A percentile compares a stretch with the other conserved stretches of the same genome.
Evolutionary conservation across 2,888 invertebrate species (phyloP).

Genomic region (Melinaea menophilus): DNA sequence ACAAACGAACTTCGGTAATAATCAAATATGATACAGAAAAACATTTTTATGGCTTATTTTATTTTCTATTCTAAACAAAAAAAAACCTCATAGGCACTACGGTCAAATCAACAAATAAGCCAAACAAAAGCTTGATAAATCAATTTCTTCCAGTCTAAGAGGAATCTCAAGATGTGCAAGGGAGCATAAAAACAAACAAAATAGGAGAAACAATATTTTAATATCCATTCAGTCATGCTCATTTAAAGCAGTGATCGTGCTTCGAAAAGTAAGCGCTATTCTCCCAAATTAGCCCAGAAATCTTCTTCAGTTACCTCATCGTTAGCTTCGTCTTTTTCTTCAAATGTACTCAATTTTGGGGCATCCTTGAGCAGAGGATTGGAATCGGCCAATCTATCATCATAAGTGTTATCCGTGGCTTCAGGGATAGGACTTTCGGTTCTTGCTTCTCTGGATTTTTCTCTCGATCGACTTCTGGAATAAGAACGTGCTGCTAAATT

Average conservation of each 20-base stretch:
- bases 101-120: conserved; percentile 40
- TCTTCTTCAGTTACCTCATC: conserved; percentile 64
- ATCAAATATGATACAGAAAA: conserved; percentile 3
- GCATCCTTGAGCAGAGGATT: conserved; percentile 44
- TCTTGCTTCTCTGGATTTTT: conserved; percentile 55
- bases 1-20: not conserved
- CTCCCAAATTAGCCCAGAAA: conserved; percentile 70
- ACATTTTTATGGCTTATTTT: not conserved
- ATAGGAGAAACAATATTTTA: conserved; percentile 63
- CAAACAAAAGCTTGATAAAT: conserved; percentile 51
- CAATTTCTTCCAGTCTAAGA: conserved; percentile 45
- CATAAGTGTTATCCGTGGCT: conserved; percentile 47
- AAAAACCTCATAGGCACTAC: not conserved
- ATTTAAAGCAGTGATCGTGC: conserved; percentile 56
- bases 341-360: conserved; percentile 63
- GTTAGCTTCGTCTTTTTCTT: conserved; percentile 59
- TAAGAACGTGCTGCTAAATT: conserved; percentile 73
- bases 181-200: conserved; percentile 58
- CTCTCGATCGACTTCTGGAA: conserved; percentile 76
- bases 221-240: conserved; percentile 68
- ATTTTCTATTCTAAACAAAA: not conserved
- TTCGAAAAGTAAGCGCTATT: conserved; percentile 55
- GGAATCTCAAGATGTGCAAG: conserved; percentile 47
- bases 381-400: conserved; percentile 40
- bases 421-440: conserved; percentile 56